phyloP scores from a whole-genome alignment of 2,797 vertebrate genomes.

The Aulostomus chinensis region DNA sequence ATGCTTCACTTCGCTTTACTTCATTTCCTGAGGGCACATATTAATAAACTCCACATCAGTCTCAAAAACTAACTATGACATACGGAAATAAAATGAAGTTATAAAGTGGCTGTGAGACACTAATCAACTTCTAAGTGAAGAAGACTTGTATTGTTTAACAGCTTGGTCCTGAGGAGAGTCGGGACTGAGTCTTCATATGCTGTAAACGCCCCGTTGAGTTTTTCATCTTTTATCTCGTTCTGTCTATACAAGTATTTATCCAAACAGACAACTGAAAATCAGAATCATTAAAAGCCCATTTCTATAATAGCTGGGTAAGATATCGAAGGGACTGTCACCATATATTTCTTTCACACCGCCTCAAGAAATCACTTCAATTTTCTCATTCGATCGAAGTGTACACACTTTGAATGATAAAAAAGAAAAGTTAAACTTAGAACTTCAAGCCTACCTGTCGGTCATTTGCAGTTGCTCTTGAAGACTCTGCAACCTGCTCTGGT shows the following conservation, averaged over 20 bases:
- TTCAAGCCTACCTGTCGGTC: conserved; percentile 74
- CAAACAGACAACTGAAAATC: conserved; percentile 9
- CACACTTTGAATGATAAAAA: not conserved
- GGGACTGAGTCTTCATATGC: conserved; percentile 18
- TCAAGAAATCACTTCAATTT: not conserved
- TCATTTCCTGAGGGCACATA: too few species aligned
- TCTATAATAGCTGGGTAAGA: conserved; percentile 29
- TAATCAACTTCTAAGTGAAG: conserved; percentile 44
- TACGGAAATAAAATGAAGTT: conserved; percentile 1
- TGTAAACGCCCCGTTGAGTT: conserved; percentile 29
- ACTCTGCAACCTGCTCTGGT: conserved; percentile 74
- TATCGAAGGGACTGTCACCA: not conserved
- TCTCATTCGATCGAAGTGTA: conserved; percentile 1
- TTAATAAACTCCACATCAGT: conserved; percentile 2
- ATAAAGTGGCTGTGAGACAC: conserved; percentile 10
- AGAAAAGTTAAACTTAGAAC: not conserved
- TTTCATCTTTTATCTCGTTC: conserved; percentile 32
- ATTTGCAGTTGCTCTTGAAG: conserved; percentile 74
- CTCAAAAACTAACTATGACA: not conserved
- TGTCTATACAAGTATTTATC: conserved; percentile 12
- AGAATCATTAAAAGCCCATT: conserved; percentile 24
- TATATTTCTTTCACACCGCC: not conserved
- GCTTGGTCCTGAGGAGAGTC: conserved; percentile 14
- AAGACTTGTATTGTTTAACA: conserved; percentile 17
- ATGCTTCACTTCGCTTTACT: not conserved